Evolutionary conservation across 37 sponge, comb jelly and placozoan genomes (phyloP), one percentile per base, ranked within the genome.

Genomic region (Hexactinellida sp.): DNA sequence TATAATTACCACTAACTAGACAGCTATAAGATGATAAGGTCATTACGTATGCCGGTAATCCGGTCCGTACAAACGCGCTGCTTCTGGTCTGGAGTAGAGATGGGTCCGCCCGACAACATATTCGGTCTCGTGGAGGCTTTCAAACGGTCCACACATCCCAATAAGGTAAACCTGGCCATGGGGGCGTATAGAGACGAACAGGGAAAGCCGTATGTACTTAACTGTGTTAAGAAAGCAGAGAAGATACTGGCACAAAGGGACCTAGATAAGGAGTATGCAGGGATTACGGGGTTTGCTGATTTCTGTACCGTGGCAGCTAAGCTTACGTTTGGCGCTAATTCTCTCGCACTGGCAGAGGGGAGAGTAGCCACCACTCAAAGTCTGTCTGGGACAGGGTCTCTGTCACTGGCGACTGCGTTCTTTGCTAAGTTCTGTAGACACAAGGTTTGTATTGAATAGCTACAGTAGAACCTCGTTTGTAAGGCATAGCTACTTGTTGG

Each of bases 231-330:
- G 24, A 90, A 90, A 82, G 90, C 76, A 63, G 97, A 97, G 89
- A 84, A 89, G 84, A 34, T 63, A 36, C 76, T 97, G 1, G 0
- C 83, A 0, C 88, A 87, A 24, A 76, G 87, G 39, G 86, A 88
- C 54, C 84, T 97, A 36, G 91, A 97, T 86, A 95, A 97, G 84
- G 99, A 97, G 88, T 97, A 97, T 83, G 92, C 92, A 0, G 92
- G 92, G 3, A 97, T 95, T 0, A 54, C 91, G 84, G 99, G 99
- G 0, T 88, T 89, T 37, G 89, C 92, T 54, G 54, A 84, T 16
- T 93, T 95, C 71, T 55, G 89, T 24, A 36, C 86, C 30, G 93
- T 88, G 21, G 91, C 99, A 1, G 90, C 86, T 28, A 85, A 88
- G 16, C 91, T 97, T 28, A 95, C 94, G 16, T 88, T 97, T 84